phyloP scores from a whole-genome alignment of 2,113 vertebrate genomes.

The Dipodomys merriami region DNA sequence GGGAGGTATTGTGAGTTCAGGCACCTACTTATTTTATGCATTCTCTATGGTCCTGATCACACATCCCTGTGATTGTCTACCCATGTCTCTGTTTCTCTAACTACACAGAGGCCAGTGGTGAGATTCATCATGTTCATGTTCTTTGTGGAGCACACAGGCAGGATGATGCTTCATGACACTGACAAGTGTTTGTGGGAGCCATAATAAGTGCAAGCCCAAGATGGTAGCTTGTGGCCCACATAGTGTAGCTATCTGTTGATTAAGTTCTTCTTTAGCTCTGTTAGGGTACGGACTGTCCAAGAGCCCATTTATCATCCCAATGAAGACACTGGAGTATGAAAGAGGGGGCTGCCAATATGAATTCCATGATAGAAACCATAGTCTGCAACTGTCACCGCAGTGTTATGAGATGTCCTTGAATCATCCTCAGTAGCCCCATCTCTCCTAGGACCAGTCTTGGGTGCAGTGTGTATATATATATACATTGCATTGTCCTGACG shows the following conservation, averaged over 20 bases:
- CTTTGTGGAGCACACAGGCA: background rate
- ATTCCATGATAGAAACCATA: background rate
- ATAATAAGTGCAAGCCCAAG: background rate
- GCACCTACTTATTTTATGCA: background rate
- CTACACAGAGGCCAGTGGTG: background rate
- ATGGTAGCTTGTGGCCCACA: background rate
- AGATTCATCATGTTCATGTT: background rate
- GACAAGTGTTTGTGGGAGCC: constrained; percentile 12
- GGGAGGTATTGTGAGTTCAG: background rate
- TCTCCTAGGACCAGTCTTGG: background rate
- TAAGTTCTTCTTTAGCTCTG: background rate
- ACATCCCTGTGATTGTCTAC: rapidly evolving
- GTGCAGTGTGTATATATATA: background rate
- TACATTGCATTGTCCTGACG: background rate
- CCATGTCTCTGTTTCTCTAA: background rate
- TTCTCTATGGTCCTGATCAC: background rate
- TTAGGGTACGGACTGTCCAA: background rate
- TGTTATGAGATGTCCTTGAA: background rate
- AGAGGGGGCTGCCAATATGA: background rate
- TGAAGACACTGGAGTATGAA: background rate
- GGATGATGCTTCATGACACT: background rate
- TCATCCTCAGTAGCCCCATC: background rate
- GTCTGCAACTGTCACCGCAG: background rate
- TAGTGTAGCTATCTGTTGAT: too few species aligned
- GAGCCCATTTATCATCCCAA: background rate